A percentile compares a stretch with the other conserved stretches of the same genome.
These are phyloP conservation scores for Epirrhoe alternata DNA, from an alignment of 2,888 invertebrate genomes.

Conservation along the genomic window DNA sequence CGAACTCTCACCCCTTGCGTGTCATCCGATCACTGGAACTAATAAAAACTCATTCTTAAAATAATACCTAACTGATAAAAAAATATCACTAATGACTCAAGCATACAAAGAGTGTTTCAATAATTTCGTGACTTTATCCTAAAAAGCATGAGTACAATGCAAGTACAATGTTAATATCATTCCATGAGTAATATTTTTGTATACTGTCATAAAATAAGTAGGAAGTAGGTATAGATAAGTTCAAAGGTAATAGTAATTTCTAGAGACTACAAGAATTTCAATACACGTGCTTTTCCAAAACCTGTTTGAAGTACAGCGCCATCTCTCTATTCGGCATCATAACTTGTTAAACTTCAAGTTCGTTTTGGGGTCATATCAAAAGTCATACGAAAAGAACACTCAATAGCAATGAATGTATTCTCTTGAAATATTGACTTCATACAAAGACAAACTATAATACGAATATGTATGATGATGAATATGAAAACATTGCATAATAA, in stretches of 20 bases:
- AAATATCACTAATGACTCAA: no score
- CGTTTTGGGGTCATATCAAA: background rate
- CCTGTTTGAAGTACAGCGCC: constrained; percentile 9
- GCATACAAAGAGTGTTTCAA: background rate
- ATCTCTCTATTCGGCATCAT: constrained; percentile 9
- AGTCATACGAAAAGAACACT: background rate
- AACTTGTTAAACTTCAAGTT: background rate
- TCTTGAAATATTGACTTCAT: background rate
- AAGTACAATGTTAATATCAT: no score
- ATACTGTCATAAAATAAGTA: constrained; percentile 5
- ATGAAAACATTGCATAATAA: constrained; percentile 44
- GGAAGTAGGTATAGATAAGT: background rate
- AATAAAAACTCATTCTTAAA: no score
- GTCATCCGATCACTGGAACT: no score
- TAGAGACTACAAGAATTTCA: background rate
- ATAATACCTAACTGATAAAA: no score
- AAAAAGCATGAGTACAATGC: no score
- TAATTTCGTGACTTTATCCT: background rate
- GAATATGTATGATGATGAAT: constrained; percentile 23
- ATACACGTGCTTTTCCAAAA: background rate
- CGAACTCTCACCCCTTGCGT: no score
- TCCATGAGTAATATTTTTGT: background rate
- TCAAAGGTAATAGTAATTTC: background rate
- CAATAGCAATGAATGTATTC: background rate
- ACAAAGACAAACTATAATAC: constrained; percentile 1